Evolutionary conservation across 2,797 vertebrate genomes (phyloP), one percentile per base, ranked within the genome.

Genomic region (Mormyrops attenuatus): DNA sequence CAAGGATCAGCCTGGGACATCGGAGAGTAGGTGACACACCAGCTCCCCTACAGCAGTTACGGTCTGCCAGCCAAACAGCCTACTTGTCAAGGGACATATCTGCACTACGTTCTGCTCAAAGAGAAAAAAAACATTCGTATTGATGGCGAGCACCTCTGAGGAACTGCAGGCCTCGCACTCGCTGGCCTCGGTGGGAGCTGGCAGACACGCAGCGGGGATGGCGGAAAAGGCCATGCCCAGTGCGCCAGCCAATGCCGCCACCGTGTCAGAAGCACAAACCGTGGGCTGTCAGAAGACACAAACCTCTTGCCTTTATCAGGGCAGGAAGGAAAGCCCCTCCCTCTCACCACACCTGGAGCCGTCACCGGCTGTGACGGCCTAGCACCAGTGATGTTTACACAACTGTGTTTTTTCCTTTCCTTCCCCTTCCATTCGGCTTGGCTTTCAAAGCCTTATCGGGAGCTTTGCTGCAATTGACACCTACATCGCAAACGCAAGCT

Each of bases 381-480:
- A 38, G 60, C 1, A 34, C 55, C 88, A 88, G 52, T 11, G 30
- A 88, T 94, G 92, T 95, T 96, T 94, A 93, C 93, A 93, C 93
- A 95, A 94, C 93, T 91, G 3, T 57, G 90, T 92, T 90, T 73
- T 92, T 87, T 50, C 93, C 90, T 92, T 38, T 20, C 73, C 73
- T 1, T 92, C 86, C 89, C 89, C 92, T 90, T 92, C 92, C 91
- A 88, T 91, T 60, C 91, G 92, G 90, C 93, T 94, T 93, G 92
- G 89, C 94, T 94, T 93, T 91, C 41, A 66, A 90, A 85, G 89
- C 6, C 90, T 95, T 94, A 95, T 96, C 85, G 94, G 94, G 95
- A 95, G 91, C 92, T 92, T 93, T 92, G 94, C 93, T 89, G 90
- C 34, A 34, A 91, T 95, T 95, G 94, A 95, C 95, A 95, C 95